phyloP scores from a whole-genome alignment of 1,140 invertebrate genomes.

The Schlechtendalia chinensis region DNA sequence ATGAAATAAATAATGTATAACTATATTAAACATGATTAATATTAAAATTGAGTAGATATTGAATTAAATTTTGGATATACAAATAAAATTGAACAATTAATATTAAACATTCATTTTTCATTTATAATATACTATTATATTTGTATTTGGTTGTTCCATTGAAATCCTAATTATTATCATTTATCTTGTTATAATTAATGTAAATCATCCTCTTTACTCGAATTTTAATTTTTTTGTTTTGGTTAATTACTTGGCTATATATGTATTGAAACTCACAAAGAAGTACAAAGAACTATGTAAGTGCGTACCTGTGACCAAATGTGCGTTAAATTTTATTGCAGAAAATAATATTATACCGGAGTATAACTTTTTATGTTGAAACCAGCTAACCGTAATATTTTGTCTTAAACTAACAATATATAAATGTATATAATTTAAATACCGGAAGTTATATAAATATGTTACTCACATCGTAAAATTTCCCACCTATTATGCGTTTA shows the following conservation, averaged over 20 bases:
- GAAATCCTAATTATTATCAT: too few relatives aligned
- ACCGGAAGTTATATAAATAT: conserved; percentile 6
- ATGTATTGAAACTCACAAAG: background rate
- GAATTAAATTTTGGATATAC: too few relatives aligned
- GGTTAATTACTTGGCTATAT: background rate
- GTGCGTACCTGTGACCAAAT: background rate
- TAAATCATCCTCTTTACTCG: too few relatives aligned
- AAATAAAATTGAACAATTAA: too few relatives aligned
- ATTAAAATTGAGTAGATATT: too few relatives aligned
- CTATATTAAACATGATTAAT: too few relatives aligned
- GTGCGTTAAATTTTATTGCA: background rate
- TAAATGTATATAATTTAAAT: background rate
- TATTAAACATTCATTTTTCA: too few relatives aligned
- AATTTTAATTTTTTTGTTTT: background rate
- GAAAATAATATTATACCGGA: background rate
- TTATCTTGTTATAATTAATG: too few relatives aligned
- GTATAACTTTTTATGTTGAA: background rate
- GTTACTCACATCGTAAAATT: background rate
- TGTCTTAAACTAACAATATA: background rate
- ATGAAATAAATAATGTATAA: too few relatives aligned
- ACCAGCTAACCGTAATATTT: background rate
- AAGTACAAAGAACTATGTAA: background rate
- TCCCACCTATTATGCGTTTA: background rate
- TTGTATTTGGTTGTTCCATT: too few relatives aligned
- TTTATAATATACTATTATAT: too few relatives aligned